A percentile compares a stretch with the other conserved stretches of the same genome.
Evolutionary conservation across 92 coral and sea anemone species (phyloP).

Genomic region (Porites evermanni): DNA sequence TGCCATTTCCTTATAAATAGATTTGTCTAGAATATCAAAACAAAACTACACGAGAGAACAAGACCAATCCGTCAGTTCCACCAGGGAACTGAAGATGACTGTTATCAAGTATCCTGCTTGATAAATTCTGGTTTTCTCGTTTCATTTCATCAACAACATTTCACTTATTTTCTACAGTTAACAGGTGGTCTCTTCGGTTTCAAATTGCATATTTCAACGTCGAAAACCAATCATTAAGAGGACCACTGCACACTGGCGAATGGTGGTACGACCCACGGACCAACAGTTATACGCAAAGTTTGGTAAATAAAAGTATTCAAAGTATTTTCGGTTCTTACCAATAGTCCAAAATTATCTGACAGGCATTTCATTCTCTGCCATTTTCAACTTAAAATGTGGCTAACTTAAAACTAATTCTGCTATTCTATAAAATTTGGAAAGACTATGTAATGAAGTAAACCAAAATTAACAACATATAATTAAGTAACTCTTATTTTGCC

Average conservation of each 20-base stretch:
- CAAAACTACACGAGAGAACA: slow-evolving; percentile 22
- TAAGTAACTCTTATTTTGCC: background rate
- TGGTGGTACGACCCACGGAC: too few relatives aligned
- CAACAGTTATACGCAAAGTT: too few relatives aligned
- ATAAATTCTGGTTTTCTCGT: background rate
- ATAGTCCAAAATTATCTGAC: too few relatives aligned
- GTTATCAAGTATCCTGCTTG: slow-evolving; percentile 38
- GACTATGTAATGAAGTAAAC: background rate
- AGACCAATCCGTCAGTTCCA: slow-evolving; percentile 6
- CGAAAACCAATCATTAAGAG: too few relatives aligned
- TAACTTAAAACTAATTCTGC: background rate
- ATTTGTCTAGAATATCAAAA: background rate
- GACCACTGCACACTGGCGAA: too few relatives aligned
- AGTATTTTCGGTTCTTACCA: too few relatives aligned
- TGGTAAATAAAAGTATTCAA: too few relatives aligned
- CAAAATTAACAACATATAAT: background rate
- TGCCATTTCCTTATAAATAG: background rate
- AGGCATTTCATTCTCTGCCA: too few relatives aligned
- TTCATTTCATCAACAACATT: background rate
- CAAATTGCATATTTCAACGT: too few relatives aligned
- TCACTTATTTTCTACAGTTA: too few relatives aligned
- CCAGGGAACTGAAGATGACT: slow-evolving; percentile 30
- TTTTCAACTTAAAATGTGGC: too few relatives aligned
- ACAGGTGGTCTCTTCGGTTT: too few relatives aligned
- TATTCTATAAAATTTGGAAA: background rate